phyloP scores from a whole-genome alignment of 2,797 vertebrate species.

The Onychomys torridus region DNA sequence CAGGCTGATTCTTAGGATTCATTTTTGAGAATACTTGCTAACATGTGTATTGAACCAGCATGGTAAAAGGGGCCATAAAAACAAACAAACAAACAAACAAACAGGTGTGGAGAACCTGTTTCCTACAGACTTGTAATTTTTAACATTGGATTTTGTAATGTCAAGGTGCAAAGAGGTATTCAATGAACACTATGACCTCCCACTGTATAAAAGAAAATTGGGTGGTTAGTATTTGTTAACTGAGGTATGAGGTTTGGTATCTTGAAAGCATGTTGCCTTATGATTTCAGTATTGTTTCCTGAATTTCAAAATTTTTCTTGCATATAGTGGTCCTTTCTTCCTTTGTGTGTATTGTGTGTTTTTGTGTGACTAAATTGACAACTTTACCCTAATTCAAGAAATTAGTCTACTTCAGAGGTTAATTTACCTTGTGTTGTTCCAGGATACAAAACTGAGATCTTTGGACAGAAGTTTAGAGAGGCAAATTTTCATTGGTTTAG shows the following conservation, averaged over 20 bases:
- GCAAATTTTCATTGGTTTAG: conserved; percentile 50
- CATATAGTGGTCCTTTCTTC: conserved; percentile 33
- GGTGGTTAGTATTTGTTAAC: conserved; percentile 49
- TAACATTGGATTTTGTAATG: conserved; percentile 49
- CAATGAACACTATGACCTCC: conserved; percentile 28
- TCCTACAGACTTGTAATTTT: conserved; percentile 58
- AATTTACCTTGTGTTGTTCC: conserved; percentile 41
- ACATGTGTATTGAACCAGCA: conserved; percentile 39
- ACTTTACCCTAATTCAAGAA: conserved; percentile 39
- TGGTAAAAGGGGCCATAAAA: not conserved
- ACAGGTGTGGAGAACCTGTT: conserved; percentile 41
- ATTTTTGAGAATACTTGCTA: conserved; percentile 57
- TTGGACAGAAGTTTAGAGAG: conserved; percentile 47
- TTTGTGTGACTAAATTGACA: conserved; percentile 47
- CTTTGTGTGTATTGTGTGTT: conserved; percentile 22
- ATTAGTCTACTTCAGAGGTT: conserved; percentile 55
- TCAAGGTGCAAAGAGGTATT: conserved; percentile 45
- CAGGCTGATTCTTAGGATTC: conserved; percentile 48
- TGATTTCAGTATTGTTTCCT: conserved; percentile 66
- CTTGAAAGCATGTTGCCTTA: conserved; percentile 51
- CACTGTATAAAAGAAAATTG: not conserved
- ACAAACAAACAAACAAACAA: not conserved
- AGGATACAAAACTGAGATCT: conserved; percentile 24
- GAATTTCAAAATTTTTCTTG: conserved; percentile 61
- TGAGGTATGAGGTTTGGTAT: conserved; percentile 14